These are phyloP conservation scores for Cricetomys ansorgei DNA, from an alignment of 2,113 vertebrate genomes.

Conservation along the genomic window DNA sequence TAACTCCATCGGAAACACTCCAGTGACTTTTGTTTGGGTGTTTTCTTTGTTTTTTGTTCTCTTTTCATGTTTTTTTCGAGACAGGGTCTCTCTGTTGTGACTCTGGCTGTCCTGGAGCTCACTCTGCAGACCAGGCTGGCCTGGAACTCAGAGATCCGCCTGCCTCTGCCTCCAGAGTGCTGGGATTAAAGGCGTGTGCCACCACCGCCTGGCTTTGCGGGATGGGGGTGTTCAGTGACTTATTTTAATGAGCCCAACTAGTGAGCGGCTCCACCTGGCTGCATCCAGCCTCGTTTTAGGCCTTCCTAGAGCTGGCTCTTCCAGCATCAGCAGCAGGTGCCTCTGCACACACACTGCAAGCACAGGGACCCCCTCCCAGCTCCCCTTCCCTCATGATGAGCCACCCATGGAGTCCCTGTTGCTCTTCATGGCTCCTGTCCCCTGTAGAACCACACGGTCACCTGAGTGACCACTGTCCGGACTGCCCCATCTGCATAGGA, in stretches of 20 bases:
- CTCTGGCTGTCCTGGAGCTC: no score
- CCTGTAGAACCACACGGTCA: not conserved
- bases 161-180: no score
- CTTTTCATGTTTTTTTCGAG: no score
- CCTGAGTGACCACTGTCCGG: fast-evolving
- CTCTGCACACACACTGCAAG: not conserved
- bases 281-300: not conserved
- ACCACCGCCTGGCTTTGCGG: no score
- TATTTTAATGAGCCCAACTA: not conserved
- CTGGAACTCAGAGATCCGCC: no score
- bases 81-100: no score
- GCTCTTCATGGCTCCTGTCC: not conserved
- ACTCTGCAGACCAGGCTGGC: no score
- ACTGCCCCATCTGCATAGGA: not conserved
- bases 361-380: not conserved
- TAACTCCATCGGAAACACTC: not conserved
- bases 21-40: no score
- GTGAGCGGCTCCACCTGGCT: not conserved
- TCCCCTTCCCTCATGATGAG: no score
- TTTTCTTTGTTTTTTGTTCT: no score
- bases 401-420: not conserved
- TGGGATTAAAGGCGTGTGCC: no score
- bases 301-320: not conserved
- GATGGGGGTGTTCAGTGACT: no score
- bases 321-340: not conserved